Conservation (phyloP, 1,140 invertebrate genomes). For the Oncopodura yosiiana region DNA sequence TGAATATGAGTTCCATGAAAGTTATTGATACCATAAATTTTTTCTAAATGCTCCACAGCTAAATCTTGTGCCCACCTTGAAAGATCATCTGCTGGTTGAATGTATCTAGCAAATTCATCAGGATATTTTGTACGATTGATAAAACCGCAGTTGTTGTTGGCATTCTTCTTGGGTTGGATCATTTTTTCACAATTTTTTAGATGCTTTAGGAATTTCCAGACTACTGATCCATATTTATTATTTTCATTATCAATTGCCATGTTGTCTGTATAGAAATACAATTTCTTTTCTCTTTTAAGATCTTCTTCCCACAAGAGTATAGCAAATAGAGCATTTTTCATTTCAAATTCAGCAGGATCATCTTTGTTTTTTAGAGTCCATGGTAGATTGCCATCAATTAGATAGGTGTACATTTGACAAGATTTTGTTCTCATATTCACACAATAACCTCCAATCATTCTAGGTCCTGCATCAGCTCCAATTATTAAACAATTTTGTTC, state of each 20-base stretch:
- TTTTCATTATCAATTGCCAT: background rate
- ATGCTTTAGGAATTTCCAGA: constrained; percentile 5
- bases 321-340: constrained; percentile 15
- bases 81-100: constrained; percentile 15
- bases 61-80: background rate
- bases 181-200: constrained; percentile 14
- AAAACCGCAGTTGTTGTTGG: background rate
- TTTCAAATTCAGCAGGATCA: constrained; percentile 8
- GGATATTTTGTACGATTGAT: constrained; percentile 8
- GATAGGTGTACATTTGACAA: constrained; percentile 1
- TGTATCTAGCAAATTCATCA: constrained; percentile 1
- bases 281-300: background rate
- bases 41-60: background rate
- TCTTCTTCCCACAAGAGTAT: constrained; percentile 6
- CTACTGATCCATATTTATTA: background rate
- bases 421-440: background rate
- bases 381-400: background rate
- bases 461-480: constrained; percentile 4
- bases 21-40: constrained; percentile 1
- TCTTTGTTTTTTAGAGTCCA: background rate
- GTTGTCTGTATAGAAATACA: constrained; percentile 4
- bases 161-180: no score
- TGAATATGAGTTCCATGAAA: background rate
- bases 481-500: constrained; percentile 10
- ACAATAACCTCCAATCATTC: constrained; percentile 3